These are phyloP conservation scores for Schrankia costaestrigalis DNA, from an alignment of 2,888 invertebrate species.

Conservation along the genomic window DNA sequence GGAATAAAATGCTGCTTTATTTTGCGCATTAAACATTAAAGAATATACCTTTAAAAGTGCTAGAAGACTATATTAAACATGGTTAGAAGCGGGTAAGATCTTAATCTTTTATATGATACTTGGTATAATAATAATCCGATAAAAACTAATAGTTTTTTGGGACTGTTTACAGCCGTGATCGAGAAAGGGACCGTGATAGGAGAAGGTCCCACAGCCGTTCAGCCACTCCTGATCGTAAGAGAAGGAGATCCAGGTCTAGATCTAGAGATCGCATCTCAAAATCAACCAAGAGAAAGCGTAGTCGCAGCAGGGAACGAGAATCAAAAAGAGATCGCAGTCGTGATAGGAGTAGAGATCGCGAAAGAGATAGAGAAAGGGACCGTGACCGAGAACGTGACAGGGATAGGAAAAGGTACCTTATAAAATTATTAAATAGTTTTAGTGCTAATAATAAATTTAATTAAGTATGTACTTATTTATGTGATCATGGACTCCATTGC, in stretches of 20 bases:
- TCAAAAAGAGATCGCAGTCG: slow-evolving; percentile 78
- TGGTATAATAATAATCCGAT: too few species aligned
- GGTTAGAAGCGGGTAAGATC: slow-evolving; percentile 71
- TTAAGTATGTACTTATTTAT: too few species aligned
- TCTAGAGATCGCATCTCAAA: slow-evolving; percentile 82
- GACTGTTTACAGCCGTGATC: slow-evolving; percentile 62
- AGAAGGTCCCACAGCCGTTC: slow-evolving; percentile 83
- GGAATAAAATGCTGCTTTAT: too few species aligned
- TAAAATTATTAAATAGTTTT: not conserved
- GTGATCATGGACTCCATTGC: too few species aligned
- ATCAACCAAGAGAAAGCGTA: slow-evolving; percentile 82
- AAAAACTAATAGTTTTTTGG: too few species aligned
- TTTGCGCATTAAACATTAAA: too few species aligned
- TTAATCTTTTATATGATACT: not conserved
- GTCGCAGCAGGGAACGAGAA: slow-evolving; percentile 84
- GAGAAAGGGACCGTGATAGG: slow-evolving; percentile 70
- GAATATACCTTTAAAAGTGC: too few species aligned
- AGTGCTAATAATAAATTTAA: too few species aligned
- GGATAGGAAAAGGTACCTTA: slow-evolving; percentile 23
- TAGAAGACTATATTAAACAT: too few species aligned
- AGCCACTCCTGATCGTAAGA: slow-evolving; percentile 77
- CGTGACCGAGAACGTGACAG: slow-evolving; percentile 23
- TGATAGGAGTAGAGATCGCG: slow-evolving; percentile 59
- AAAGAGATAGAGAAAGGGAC: slow-evolving; percentile 42
- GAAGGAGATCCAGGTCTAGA: slow-evolving; percentile 79